Base-by-base conservation (phyloP, 2,888 invertebrate species). In the Danaus chrysippus region DNA sequence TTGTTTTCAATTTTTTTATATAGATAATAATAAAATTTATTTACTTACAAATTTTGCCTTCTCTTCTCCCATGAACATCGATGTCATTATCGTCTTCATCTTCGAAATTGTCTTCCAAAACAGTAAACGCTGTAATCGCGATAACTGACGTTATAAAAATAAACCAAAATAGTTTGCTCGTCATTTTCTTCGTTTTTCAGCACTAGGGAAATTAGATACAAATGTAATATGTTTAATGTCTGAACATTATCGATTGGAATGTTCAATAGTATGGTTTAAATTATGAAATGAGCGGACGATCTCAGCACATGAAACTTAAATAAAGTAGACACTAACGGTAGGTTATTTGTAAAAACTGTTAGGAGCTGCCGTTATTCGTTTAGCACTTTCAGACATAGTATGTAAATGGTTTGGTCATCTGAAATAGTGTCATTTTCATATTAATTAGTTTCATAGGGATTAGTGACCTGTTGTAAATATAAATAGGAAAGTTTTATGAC, bases 261-360 rank as follows among this genome's bases (percentile, higher is more conserved):
- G 41, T 56, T 61, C 54, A 13, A 42, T 42, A 58, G n/a, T 55
- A 13, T 23, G 58, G 49, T 54, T 56, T 63, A 66, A 62, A 70
- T 68, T 65, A 73, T 63, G 69, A 83, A 87, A 87, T 88, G 83
- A 75, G 77, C 72, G 74, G 68, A 59, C 52, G 42, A 57, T 15
- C 64, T 64, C 77, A 75, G 67, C 71, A 70, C 76, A 71, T 74
- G 70, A 77, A 77, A 54, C 64, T 72, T 86, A 80, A 86, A 87
- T 89, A 87, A 86, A 76, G 80, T 87, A 67, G 78, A 77, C 75
- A 70, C 74, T 90, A 89, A 89, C 90, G 89, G 90, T 86, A 60
- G 59, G 68, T 42, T 87, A 76, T 89, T 87, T 87, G 83, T 76
- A 73, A 60, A 80, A 84, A 73, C 60, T 73, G 81, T 88, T 85